phyloP scores from a whole-genome alignment of 1,140 invertebrate species.

The Schmidtea mediterranea region DNA sequence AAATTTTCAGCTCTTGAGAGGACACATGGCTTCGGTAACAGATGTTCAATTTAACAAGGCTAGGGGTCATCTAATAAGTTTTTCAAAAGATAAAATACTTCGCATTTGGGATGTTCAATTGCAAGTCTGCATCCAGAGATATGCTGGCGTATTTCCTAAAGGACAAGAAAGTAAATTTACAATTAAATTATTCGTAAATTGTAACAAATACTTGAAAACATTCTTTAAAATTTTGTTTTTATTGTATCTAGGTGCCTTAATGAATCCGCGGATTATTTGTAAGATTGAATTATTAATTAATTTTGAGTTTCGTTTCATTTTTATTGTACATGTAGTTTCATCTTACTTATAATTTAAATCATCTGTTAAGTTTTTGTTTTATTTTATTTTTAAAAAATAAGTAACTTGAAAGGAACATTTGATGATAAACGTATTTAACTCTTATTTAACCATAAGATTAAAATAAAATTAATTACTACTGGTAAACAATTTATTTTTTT shows the following conservation, averaged over 20 bases:
- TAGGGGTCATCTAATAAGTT: slow-evolving; percentile 21
- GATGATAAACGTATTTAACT: no score
- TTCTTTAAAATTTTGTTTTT: not conserved
- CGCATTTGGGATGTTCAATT: slow-evolving; percentile 27
- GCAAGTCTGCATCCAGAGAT: slow-evolving; percentile 25
- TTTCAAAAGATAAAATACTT: slow-evolving; percentile 26
- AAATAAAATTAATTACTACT: no score
- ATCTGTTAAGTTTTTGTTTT: not conserved
- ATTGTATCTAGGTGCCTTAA: not conserved
- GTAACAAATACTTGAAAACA: no score
- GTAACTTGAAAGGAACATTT: no score
- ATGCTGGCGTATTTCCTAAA: slow-evolving; percentile 22
- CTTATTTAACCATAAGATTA: no score
- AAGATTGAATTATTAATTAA: not conserved
- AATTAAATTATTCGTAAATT: no score
- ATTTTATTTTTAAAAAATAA: no score
- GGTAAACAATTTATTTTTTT: no score
- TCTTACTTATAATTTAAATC: no score
- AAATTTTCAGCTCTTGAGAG: slow-evolving; percentile 17
- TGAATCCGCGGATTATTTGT: not conserved
- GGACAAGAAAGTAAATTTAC: slow-evolving; percentile 19
- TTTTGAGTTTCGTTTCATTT: not conserved
- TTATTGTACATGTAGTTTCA: not conserved
- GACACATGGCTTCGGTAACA: slow-evolving; percentile 24
- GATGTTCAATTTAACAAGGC: slow-evolving; percentile 21